Percentiles rank a stretch among this genome's conserved stretches.
phyloP scores from a whole-genome alignment of 2,113 vertebrate species.

The Rhipidura dahli region DNA sequence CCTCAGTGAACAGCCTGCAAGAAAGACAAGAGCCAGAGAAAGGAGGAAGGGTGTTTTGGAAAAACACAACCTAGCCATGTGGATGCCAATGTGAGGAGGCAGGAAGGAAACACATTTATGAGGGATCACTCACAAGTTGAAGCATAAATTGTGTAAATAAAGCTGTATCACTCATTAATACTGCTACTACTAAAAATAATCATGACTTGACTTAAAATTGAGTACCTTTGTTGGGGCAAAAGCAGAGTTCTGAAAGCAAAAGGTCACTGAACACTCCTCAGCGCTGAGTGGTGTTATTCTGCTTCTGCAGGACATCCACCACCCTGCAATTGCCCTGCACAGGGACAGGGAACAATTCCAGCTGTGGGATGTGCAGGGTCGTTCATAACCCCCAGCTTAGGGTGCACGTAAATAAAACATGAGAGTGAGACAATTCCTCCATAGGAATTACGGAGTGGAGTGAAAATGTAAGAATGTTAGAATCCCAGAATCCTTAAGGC shows the following conservation, averaged over 20 bases:
- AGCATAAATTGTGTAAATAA: neutral
- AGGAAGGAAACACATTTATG: neutral
- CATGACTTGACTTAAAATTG: neutral
- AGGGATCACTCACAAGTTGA: neutral
- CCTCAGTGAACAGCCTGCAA: neutral
- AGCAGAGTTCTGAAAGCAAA: neutral
- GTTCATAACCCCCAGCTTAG: neutral
- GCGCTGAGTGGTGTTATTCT: neutral
- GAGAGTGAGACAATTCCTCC: neutral
- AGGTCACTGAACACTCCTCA: neutral
- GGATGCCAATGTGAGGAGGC: neutral
- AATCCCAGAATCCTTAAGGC: neutral
- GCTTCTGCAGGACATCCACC: neutral
- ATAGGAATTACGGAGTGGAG: neutral
- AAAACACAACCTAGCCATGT: neutral
- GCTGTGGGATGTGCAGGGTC: neutral
- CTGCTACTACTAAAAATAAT: neutral
- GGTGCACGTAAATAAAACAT: neutral
- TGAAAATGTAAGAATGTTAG: neutral
- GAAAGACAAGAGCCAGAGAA: neutral
- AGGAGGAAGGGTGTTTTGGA: neutral
- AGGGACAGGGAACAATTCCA: neutral
- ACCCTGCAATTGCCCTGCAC: neutral
- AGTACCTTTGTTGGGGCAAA: neutral
- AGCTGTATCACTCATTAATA: neutral